Base-by-base conservation (phyloP, 2,113 vertebrate species). In the Pimephales promelas region DNA sequence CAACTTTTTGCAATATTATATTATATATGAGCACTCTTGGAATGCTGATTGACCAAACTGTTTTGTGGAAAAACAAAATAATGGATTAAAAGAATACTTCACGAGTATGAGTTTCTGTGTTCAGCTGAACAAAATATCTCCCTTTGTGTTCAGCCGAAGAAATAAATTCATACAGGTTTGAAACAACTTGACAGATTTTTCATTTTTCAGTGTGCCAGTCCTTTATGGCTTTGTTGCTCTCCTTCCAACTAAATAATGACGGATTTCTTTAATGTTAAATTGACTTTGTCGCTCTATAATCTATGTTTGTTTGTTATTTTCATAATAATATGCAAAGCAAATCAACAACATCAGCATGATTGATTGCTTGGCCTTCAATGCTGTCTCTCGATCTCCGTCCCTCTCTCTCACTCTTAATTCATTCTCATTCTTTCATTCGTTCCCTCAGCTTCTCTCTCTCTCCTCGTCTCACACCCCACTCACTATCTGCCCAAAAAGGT, bases 401-500 rank as follows among this genome's bases (percentile, higher is more conserved):
- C 43, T 70, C 83, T 70, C 83, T 52, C 80, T 76, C 40, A 73
- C 81, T 84, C n/a, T 36, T 81, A n/a, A 70, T 54, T 81, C 79
- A 68, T 70, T 77, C 68, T 36, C 56, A 31, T 24, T 83, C 14
- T 49, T 49, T 49, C 47, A 5, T 5, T 16, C 13, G 13, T 14
- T 16, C 31, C 59, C 13, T 59, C 40, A n/a, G 52, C 81, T 26
- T 70, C 72, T 31, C 34, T 81, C 85, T 40, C 59, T 54, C 49
- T 86, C 59, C 77, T 40, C 28, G 4, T 87, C 24, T 66, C 76
- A 68, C 84, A 71, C 82, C 86, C 66, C 13, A 68, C 76, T 87
- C 70, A 64, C 81, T 81, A 83, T 88, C 86, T 57, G 79, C 81
- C 72, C 84, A 88, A 88, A 88, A 88, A 88, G 84, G 84, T 88